phyloP scores from a whole-genome alignment of 2,888 invertebrate genomes.

The Copidosoma aretas region DNA sequence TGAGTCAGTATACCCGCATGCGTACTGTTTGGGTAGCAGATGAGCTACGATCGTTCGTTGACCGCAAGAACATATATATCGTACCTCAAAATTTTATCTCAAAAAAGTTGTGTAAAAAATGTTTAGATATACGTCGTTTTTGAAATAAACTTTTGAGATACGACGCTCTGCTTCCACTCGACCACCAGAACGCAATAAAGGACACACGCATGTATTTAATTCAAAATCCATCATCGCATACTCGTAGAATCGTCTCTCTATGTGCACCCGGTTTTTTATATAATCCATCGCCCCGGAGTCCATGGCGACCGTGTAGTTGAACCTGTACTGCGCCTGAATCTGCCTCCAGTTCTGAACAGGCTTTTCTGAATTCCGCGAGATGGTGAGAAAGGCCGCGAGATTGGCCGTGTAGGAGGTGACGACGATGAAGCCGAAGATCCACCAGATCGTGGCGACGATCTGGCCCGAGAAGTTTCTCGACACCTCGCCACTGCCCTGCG shows the following conservation, averaged over 20 bases:
- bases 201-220: too few species aligned
- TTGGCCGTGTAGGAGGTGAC: conserved; percentile 99
- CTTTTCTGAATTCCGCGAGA: conserved; percentile 88
- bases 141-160: too few species aligned
- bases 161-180: too few species aligned
- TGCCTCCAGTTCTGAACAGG: conserved; percentile 94
- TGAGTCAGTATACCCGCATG: too few species aligned
- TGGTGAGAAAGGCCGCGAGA: conserved; percentile 94
- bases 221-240: too few species aligned
- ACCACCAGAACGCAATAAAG: too few species aligned
- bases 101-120: too few species aligned
- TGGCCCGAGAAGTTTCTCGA: conserved; percentile 95
- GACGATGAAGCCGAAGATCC: conserved; percentile 98
- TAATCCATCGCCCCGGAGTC: conserved; percentile 91
- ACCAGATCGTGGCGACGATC: conserved; percentile 97
- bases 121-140: too few species aligned
- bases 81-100: too few species aligned
- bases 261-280: conserved; percentile 94
- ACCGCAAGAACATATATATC: too few species aligned
- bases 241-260: conserved; percentile 94
- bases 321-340: conserved; percentile 92
- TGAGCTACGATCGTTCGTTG: too few species aligned
- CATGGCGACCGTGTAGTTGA: conserved; percentile 90
- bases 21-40: too few species aligned
- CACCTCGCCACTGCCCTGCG: conserved; percentile 93